phyloP scores from a whole-genome alignment of 2,888 invertebrate genomes.

The Cheilosia soror region DNA sequence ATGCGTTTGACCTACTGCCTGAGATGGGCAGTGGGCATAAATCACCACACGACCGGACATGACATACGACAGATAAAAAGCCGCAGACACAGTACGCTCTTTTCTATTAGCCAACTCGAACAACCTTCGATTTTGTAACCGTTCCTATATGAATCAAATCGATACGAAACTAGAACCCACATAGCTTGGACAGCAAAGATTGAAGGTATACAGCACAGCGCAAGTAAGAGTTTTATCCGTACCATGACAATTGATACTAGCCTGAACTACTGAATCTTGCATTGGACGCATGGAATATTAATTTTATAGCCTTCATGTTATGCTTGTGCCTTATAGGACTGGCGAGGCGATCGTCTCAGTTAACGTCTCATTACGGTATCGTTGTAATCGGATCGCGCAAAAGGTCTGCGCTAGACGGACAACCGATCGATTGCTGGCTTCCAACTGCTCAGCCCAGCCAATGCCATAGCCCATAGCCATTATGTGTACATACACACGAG shows the following conservation, averaged over 20 bases:
- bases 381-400: conserved; percentile 55
- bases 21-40: conserved; percentile 7
- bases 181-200: conserved; percentile 4
- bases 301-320: conserved; percentile 36
- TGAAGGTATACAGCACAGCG: conserved; percentile 14
- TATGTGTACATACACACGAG: background rate
- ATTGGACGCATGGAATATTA: conserved; percentile 15
- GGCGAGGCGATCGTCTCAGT: conserved; percentile 18
- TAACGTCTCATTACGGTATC: conserved; percentile 47
- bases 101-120: conserved; percentile 24
- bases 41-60: conserved; percentile 32
- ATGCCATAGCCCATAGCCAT: no score
- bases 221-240: conserved; percentile 46
- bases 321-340: background rate
- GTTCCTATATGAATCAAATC: conserved; percentile 39
- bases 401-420: conserved; percentile 40
- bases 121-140: conserved; percentile 53
- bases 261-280: conserved; percentile 21
- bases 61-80: conserved; percentile 1
- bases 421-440: conserved; percentile 28
- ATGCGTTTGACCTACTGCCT: conserved; percentile 50
- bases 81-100: conserved; percentile 18
- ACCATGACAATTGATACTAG: background rate
- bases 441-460: no score
- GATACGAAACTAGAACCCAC: conserved; percentile 33